A percentile compares a stretch with the other conserved stretches of the same genome.
These are phyloP conservation scores for Eupeodes luniger DNA, from an alignment of 2,888 invertebrate genomes.

Conservation along the genomic window DNA sequence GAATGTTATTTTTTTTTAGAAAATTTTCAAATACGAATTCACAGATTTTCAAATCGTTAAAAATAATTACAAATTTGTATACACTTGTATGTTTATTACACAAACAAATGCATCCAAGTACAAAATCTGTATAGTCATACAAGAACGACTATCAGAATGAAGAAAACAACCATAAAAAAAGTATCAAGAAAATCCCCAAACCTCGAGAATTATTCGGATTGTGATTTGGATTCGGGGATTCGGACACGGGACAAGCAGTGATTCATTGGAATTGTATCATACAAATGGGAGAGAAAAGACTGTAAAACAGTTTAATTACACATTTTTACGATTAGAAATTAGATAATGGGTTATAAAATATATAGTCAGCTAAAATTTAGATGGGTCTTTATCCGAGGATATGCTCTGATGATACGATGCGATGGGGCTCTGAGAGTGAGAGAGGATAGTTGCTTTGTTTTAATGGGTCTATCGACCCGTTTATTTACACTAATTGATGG, in stretches of 20 bases:
- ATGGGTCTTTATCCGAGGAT: constrained; percentile 54
- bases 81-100: background rate
- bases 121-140: background rate
- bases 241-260: constrained; percentile 30
- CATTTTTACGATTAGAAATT: constrained; percentile 73
- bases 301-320: constrained; percentile 75
- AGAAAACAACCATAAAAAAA: constrained; percentile 19
- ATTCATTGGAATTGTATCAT: constrained; percentile 65
- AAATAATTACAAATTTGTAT: background rate
- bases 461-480: constrained; percentile 75
- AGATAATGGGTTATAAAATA: constrained; percentile 75
- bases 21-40: background rate
- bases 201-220: background rate
- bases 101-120: background rate
- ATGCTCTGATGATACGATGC: constrained; percentile 17
- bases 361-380: constrained; percentile 59
- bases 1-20: background rate
- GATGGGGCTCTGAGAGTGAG: background rate
- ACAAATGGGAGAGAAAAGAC: constrained; percentile 39
- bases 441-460: constrained; percentile 11
- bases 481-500: constrained; percentile 65
- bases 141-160: background rate
- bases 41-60: constrained; percentile 24
- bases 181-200: constrained; percentile 16
- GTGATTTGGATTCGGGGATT: constrained; percentile 20